Evolutionary conservation across 2,888 invertebrate species (phyloP).

Genomic region (Fragum whitleyi): DNA sequence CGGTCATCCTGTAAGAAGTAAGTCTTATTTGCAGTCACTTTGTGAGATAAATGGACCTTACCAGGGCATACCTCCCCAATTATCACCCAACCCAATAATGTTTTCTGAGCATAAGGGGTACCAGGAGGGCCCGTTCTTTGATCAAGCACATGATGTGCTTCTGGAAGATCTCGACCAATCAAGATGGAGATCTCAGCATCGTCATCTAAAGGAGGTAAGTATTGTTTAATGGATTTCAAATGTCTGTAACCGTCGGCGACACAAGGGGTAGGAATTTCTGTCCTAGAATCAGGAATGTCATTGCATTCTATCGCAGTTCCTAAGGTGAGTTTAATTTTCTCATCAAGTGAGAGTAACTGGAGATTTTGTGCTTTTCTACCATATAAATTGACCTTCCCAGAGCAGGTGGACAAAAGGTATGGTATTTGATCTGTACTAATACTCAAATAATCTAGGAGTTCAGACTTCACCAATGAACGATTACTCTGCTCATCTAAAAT

Average conservation of each 20-base stretch:
- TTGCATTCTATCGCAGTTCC: constrained; percentile 52
- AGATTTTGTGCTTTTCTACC: not conserved
- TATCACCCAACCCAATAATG: no score
- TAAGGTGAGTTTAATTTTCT: not conserved
- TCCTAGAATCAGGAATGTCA: constrained; percentile 25
- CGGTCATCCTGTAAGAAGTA: not conserved
- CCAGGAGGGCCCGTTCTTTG: constrained; percentile 7
- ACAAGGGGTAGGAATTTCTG: constrained; percentile 49
- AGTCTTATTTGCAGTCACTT: constrained; percentile 30
- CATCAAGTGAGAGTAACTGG: not conserved
- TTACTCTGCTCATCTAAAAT: constrained; percentile 55
- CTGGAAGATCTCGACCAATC: constrained; percentile 22
- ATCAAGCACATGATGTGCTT: not conserved
- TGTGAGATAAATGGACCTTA: no score
- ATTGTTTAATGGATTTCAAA: not conserved
- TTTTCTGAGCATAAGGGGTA: constrained; percentile 15
- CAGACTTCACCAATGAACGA: constrained; percentile 25
- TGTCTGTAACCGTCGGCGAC: constrained; percentile 24
- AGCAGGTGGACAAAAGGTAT: not conserved
- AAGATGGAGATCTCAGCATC: not conserved
- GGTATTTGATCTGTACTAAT: not conserved
- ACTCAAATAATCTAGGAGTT: constrained; percentile 22
- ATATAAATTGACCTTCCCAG: not conserved
- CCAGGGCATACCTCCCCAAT: no score
- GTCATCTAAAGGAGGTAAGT: constrained; percentile 6